Percentiles rank a stretch among this genome's conserved stretches.
phyloP scores from a whole-genome alignment of 2,888 invertebrate species.

The Crocallis elinguaria region DNA sequence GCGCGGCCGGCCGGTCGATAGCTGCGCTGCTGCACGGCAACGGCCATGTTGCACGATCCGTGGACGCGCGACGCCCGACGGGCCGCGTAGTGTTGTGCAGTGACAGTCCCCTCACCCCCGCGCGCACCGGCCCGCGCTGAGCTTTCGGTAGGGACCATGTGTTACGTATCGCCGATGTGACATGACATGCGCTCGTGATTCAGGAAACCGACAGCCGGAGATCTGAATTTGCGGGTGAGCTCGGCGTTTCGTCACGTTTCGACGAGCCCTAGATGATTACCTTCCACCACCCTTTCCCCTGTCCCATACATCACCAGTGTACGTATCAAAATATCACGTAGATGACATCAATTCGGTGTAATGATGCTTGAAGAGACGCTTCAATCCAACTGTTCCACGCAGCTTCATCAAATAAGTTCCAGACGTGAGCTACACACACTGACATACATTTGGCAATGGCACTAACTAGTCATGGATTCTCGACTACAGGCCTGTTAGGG shows the following conservation, averaged over 20 bases:
- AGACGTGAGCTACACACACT: slow-evolving; percentile 1
- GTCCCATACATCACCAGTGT: neutral
- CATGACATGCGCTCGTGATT: slow-evolving; percentile 20
- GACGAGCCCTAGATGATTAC: neutral
- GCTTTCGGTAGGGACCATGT: slow-evolving; percentile 52
- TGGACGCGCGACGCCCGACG: slow-evolving; percentile 69
- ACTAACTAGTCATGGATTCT: slow-evolving; percentile 23
- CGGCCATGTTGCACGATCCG: slow-evolving; percentile 72
- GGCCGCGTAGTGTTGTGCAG: slow-evolving; percentile 65
- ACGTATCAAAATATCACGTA: slow-evolving; percentile 25
- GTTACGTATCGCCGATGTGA: slow-evolving; percentile 17
- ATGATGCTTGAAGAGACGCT: slow-evolving; percentile 14
- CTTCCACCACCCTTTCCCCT: neutral
- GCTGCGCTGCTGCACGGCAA: slow-evolving; percentile 58
- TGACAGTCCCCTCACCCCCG: slow-evolving; percentile 45
- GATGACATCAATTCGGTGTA: slow-evolving; percentile 20
- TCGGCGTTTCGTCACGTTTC: slow-evolving; percentile 2
- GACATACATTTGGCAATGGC: slow-evolving; percentile 26
- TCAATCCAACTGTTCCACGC: slow-evolving; percentile 9
- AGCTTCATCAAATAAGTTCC: neutral
- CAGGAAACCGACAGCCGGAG: slow-evolving; percentile 11
- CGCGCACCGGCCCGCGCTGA: slow-evolving; percentile 48
- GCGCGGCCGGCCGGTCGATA: slow-evolving; percentile 82
- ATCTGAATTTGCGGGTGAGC: slow-evolving; percentile 28
- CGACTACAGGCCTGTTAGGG: slow-evolving; percentile 3